Evolutionary conservation across 2,888 invertebrate species (phyloP), one percentile per base, ranked within the genome.

Genomic region (Lamellibrachia satsuma): DNA sequence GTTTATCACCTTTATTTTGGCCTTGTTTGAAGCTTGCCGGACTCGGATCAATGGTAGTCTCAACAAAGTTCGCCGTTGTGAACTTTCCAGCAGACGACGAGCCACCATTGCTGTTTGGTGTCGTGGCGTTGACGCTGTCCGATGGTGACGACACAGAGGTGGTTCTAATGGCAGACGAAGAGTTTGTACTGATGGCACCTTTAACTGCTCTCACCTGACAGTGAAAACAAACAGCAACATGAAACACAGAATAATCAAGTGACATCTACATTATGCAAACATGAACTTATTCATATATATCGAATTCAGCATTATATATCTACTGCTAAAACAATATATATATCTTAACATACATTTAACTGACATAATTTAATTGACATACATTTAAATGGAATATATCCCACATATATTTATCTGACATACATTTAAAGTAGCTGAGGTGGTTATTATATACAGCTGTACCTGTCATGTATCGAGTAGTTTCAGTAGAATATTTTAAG

Each of bases 31-130:
- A 92, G 91, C 93, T 93, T 1, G 94, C 93, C 7, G 93, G 93
- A 75, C 93, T 93, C 0, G 93, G 93, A 9, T 93, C 92, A n/a
- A 94, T 93, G 27, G 94, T 94, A 1, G 94, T 93, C 91, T 94
- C 94, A 6, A 92, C 92, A 92, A 94, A 94, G 92, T 94, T 94
- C 4, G 94, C 94, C 7, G 94, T 94, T 11, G 94, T 94, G 92
- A 98, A 97, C 95, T 98, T 97, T 91, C 94, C 94, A 3, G 92
- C 91, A 39, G 93, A 60, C 6, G 75, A 15, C 22, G 75, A 75
- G 22, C 75, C 75, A 6, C 75, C 75, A 15, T 75, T 75, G 75
- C 75, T 75, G 75, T 75, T 75, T 22, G 75, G 75, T 15, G 22
- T 22, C 22, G 55, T 75, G 8, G 90, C 52, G 90, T 51, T 9